A percentile compares a stretch with the other conserved stretches of the same genome.
These are phyloP conservation scores for Scopus umbretta DNA, from an alignment of 2,113 vertebrate genomes.

Conservation along the genomic window DNA sequence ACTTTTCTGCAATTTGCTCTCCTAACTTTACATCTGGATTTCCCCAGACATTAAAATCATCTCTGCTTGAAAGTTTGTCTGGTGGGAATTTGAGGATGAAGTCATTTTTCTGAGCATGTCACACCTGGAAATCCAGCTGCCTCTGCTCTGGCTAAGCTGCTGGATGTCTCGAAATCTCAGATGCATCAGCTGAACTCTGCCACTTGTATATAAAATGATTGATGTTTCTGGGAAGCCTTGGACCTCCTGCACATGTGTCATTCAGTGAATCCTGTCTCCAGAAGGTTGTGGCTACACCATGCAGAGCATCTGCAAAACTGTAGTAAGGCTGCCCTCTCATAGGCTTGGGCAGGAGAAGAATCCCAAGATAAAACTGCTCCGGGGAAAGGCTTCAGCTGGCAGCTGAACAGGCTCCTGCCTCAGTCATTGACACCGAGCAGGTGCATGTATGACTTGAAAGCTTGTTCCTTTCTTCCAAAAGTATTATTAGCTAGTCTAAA, in stretches of 20 bases:
- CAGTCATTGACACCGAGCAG: neutral
- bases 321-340: fast-evolving
- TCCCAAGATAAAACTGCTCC: neutral
- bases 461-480: neutral
- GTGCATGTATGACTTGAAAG: neutral
- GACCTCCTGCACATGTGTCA: fast-evolving
- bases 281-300: neutral
- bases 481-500: neutral
- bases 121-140: neutral
- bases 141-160: neutral
- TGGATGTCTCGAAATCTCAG: neutral
- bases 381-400: neutral
- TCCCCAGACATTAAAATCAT: neutral
- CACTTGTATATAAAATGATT: neutral
- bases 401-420: neutral
- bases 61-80: neutral
- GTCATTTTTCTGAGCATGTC: neutral
- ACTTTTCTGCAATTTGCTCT: neutral
- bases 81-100: neutral
- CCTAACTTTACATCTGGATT: neutral
- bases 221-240: neutral
- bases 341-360: neutral
- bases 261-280: neutral
- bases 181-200: neutral
- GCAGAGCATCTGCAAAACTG: neutral